Percentiles rank a stretch among this genome's conserved stretches.
Conservation (phyloP, 1,140 invertebrate species). For the Eulimnadia texana region DNA sequence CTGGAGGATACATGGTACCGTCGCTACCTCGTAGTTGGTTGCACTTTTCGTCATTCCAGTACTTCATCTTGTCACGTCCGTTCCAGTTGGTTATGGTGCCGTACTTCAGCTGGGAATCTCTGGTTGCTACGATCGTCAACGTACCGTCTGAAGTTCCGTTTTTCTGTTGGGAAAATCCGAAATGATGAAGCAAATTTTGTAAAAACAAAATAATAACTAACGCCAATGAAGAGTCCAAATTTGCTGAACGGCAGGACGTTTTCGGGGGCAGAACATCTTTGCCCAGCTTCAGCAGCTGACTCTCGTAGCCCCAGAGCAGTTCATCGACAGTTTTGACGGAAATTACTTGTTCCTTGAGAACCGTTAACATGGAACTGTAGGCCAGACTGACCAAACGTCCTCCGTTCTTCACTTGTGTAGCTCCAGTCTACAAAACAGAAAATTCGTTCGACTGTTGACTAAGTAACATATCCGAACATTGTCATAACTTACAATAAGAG, state of each 20-base stretch:
- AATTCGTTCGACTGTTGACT: not conserved
- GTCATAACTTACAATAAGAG: slow-evolving; percentile 56
- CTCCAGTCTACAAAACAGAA: slow-evolving; percentile 43
- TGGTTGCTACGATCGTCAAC: slow-evolving; percentile 62
- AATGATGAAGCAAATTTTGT: too few relatives aligned
- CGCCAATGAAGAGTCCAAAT: slow-evolving; percentile 77
- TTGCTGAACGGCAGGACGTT: slow-evolving; percentile 79
- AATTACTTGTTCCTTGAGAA: slow-evolving; percentile 76
- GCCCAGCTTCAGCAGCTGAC: slow-evolving; percentile 68
- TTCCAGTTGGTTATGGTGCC: slow-evolving; percentile 64
- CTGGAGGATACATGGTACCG: slow-evolving; percentile 74
- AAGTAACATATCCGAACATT: not conserved
- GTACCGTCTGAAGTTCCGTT: slow-evolving; percentile 51
- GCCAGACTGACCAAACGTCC: slow-evolving; percentile 63
- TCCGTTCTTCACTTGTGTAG: slow-evolving; percentile 69
- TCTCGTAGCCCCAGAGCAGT: slow-evolving; percentile 85
- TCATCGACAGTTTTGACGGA: slow-evolving; percentile 73
- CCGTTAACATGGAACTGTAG: slow-evolving; percentile 75
- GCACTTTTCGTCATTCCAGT: slow-evolving; percentile 61
- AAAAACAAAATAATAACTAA: slow-evolving; percentile 40
- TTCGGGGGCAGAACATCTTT: slow-evolving; percentile 74
- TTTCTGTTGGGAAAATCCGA: too few relatives aligned
- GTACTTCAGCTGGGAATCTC: slow-evolving; percentile 52
- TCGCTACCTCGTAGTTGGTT: slow-evolving; percentile 69
- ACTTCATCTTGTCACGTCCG: slow-evolving; percentile 47